Evolutionary conservation across 2,888 invertebrate species (phyloP), one percentile per base, ranked within the genome.

Genomic region (Platycnemis pennipes): DNA sequence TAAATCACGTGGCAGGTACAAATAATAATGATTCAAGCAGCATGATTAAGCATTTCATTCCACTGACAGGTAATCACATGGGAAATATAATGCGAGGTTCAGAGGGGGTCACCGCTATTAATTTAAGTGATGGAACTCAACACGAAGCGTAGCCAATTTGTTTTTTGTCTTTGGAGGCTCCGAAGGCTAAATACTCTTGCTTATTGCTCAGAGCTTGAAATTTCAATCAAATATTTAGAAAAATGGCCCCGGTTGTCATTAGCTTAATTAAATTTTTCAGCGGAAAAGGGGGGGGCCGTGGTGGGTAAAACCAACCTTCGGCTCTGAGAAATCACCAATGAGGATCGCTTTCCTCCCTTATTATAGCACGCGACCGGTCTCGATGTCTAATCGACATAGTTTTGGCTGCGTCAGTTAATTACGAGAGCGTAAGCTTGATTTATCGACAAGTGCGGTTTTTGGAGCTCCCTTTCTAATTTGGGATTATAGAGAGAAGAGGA

Each of bases 71-170:
- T 16, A 77, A 77, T 77, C 77, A 77, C 77, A 1, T 22, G 77
- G 77, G n/a, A 63, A 63, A 77, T 37, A 37, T 77, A 77, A 77
- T 77, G 77, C 77, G n/a, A 31, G 77, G 77, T 77, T 77, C 77
- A 77, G 31, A 13, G 8, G 77, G 77, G 77, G 77, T 77, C 77
- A 77, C 37, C 37, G 77, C 77, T 37, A 77, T 77, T 77, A 77
- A 77, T 77, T 77, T 77, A 31, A 77, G 77, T 16, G 31, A 77
- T 31, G 77, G 77, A 77, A 77, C 77, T 77, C 77, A 77, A 77
- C 77, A 37, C 77, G 77, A 77, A 16, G 77, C 77, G 77, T 13
- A 37, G 31, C 37, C 37, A 37, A 77, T 77, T 37, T 77, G 37
- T 77, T 77, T 77, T 77, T 37, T 77, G 63, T n/a, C 11, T 31